Percentiles rank a stretch among this genome's conserved stretches.
phyloP scores from a whole-genome alignment of 1,140 invertebrate genomes.

The Dendroctonus valens region DNA sequence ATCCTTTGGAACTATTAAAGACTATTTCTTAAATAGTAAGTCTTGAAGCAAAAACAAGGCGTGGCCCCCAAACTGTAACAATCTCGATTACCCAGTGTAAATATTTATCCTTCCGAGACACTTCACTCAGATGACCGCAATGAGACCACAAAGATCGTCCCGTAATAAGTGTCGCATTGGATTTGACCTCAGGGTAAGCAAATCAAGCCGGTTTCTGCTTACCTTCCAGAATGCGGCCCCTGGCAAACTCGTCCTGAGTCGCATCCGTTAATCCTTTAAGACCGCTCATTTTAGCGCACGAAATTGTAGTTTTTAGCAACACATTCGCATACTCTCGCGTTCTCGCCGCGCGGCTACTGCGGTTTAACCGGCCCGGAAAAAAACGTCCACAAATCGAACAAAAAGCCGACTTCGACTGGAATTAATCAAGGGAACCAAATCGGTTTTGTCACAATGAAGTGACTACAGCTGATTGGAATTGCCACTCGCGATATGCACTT shows the following conservation, averaged over 20 bases:
- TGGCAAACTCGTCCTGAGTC: constrained; percentile 19
- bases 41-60: too few species aligned
- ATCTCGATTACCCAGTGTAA: too few species aligned
- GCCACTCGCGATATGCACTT: constrained; percentile 1
- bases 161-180: not conserved
- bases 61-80: too few species aligned
- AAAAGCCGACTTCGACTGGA: constrained; percentile 14
- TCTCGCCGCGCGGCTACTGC: constrained; percentile 6
- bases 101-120: not conserved
- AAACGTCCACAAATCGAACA: constrained; percentile 1
- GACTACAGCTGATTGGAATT: constrained; percentile 17
- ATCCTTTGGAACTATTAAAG: too few species aligned
- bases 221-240: constrained; percentile 32
- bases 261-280: constrained; percentile 18
- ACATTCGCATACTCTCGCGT: constrained; percentile 10
- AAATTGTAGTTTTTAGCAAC: constrained; percentile 3
- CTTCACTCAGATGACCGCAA: not conserved
- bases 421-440: constrained; percentile 17
- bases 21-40: too few species aligned
- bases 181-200: not conserved
- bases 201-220: constrained; percentile 1
- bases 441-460: constrained; percentile 12
- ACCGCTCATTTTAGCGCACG: constrained; percentile 13
- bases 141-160: not conserved
- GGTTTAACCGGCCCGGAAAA: not conserved